Conservation (phyloP, 2,113 vertebrate genomes). For the Anolis carolinensis region DNA sequence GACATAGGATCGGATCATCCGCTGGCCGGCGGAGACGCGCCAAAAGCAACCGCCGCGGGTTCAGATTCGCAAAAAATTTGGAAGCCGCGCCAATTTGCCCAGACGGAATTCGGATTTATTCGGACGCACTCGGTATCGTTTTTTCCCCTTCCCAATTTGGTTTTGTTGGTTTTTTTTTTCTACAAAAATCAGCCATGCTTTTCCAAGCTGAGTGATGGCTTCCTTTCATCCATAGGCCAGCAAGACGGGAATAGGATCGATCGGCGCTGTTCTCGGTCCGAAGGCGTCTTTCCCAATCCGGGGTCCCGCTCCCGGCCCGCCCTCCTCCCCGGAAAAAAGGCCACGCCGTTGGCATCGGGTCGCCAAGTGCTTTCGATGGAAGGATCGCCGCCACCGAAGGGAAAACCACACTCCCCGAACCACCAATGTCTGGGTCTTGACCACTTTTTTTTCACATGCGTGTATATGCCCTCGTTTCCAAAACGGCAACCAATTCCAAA, state of each 20-base stretch:
- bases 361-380: conserved; percentile 71
- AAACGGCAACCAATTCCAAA: conserved; percentile 23
- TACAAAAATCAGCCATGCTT: conserved; percentile 78
- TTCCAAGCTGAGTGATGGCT: conserved; percentile 86
- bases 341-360: neutral
- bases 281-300: conserved; percentile 54
- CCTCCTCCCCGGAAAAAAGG: neutral
- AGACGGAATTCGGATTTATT: conserved; percentile 63
- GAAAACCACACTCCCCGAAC: conserved; percentile 49
- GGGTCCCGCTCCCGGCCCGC: conserved; percentile 44
- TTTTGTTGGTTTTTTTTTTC: too few relatives aligned
- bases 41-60: conserved; percentile 28
- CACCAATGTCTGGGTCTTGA: conserved; percentile 34
- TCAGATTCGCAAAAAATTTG: too few relatives aligned
- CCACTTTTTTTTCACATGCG: too few relatives aligned
- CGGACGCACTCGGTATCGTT: too few relatives aligned
- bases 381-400: conserved; percentile 74
- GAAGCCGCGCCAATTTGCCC: conserved; percentile 69
- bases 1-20: conserved; percentile 62
- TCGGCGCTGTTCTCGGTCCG: conserved; percentile 66
- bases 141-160: conserved; percentile 43
- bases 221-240: conserved; percentile 86
- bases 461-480: neutral
- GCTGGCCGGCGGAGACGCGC: conserved; percentile 64
- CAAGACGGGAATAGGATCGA: conserved; percentile 66